These are phyloP conservation scores for Crotalus viridis DNA, from an alignment of 2,113 vertebrate genomes.

Conservation along the genomic window DNA sequence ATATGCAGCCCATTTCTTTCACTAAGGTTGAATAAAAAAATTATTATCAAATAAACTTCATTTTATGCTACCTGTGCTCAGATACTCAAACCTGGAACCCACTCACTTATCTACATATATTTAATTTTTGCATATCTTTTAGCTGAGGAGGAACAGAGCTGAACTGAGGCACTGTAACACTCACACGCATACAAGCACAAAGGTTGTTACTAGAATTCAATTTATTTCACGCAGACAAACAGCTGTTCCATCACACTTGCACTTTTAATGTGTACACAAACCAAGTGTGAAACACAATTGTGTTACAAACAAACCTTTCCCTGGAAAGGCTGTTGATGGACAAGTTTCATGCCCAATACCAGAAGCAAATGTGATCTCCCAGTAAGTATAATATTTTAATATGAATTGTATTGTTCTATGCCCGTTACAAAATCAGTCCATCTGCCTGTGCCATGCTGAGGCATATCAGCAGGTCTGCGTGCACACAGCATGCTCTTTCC, in stretches of 20 bases:
- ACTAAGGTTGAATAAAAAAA: not conserved
- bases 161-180: not conserved
- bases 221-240: constrained; percentile 11
- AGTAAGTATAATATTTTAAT: not conserved
- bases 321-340: not conserved
- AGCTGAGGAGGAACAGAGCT: not conserved
- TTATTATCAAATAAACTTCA: not conserved
- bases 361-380: not conserved
- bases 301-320: not conserved
- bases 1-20: not conserved
- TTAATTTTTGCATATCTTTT: not conserved
- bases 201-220: constrained; percentile 13
- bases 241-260: not conserved
- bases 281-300: not conserved
- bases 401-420: not conserved
- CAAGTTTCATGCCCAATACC: not conserved
- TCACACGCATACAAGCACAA: not conserved
- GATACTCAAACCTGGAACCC: not conserved
- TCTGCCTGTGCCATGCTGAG: not conserved
- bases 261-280: not conserved
- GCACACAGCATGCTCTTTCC: not conserved
- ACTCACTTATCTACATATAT: not conserved
- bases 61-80: not conserved
- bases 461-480: not conserved
- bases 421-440: not conserved